phyloP scores from a whole-genome alignment of 2,113 vertebrate species.

The Oenanthe oenanthe region DNA sequence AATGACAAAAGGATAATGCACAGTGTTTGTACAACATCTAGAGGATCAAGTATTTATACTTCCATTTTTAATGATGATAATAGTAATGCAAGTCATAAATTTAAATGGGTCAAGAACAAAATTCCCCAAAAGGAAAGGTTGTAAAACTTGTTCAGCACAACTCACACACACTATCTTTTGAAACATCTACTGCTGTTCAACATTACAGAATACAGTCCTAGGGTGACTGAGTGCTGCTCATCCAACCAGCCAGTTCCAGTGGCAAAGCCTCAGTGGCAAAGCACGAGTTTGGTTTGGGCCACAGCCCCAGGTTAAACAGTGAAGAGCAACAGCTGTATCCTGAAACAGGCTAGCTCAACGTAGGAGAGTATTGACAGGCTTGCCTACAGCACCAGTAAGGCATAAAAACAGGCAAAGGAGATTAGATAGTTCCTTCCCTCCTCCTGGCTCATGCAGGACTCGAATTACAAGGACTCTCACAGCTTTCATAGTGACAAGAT shows the following conservation, averaged over 20 bases:
- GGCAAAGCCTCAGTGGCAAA: neutral
- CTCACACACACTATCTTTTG: neutral
- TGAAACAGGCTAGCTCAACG: neutral
- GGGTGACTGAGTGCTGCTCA: neutral
- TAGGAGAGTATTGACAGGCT: neutral
- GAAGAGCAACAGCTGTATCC: neutral
- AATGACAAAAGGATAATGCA: neutral
- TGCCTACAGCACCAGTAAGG: neutral
- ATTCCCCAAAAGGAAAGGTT: neutral
- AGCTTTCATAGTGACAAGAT: neutral
- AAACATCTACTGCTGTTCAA: neutral
- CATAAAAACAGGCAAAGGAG: neutral
- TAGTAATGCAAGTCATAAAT: neutral
- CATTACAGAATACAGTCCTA: neutral
- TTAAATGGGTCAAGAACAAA: neutral
- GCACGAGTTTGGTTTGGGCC: neutral
- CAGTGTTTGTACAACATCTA: neutral
- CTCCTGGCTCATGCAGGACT: neutral
- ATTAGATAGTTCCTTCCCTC: neutral
- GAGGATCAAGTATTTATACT: neutral
- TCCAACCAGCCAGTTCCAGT: neutral
- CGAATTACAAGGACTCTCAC: neutral
- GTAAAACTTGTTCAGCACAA: neutral
- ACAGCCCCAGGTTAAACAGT: neutral
- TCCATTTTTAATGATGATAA: neutral